Base-by-base conservation (phyloP, 2,113 vertebrate species). In the Perccottus glenii region DNA sequence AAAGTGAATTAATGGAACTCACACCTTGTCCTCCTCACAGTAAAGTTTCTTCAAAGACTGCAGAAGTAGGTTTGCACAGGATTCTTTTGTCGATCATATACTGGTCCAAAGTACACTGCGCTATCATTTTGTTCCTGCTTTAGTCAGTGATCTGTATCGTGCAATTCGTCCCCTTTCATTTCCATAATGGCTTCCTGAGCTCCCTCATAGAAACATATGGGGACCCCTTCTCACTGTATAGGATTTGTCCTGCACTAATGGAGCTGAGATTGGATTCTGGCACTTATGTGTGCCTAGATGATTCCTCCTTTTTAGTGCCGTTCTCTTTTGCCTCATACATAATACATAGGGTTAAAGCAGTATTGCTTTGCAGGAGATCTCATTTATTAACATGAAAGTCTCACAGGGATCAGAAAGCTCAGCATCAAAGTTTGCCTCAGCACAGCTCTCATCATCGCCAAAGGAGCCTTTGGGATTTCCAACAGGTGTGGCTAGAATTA, bases 241-340 rank as follows among this genome's bases (percentile, higher is more conserved):
- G 90, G 87, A 88, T 91, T 89, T 88, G 89, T 91, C 85, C 88
- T 84, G 86, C 88, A 87, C 90, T 93, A 93, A 93, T 92, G 88
- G 92, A 91, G 85, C 84, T 71, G 79, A 91, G 88, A 93, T 93
- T 92, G 90, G 90, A 92, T 92, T 91, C 89, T 90, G 85, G 86
- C 88, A 85, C 86, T 88, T 91, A 83, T 84, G 83, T 84, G 81
- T 82, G 89, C 84, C 71, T 70, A 90, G 89, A 90, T 91, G 87
- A 90, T 91, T 89, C 84, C 85, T 85, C 87, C 87, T 91, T 92
- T 87, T 91, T 88, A 89, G 85, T 89, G 86, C 84, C 73, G 79
- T 88, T 87, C 88, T 89, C 87, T 78, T 85, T 74, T 48, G 75
- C 83, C 87, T 92, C 88, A 92, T 92, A 87, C 90, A 92, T 93